Evolutionary conservation across 35 echinoderm and acorn worm genomes (phyloP).

Genomic region (Apostichopus parvimensis): DNA sequence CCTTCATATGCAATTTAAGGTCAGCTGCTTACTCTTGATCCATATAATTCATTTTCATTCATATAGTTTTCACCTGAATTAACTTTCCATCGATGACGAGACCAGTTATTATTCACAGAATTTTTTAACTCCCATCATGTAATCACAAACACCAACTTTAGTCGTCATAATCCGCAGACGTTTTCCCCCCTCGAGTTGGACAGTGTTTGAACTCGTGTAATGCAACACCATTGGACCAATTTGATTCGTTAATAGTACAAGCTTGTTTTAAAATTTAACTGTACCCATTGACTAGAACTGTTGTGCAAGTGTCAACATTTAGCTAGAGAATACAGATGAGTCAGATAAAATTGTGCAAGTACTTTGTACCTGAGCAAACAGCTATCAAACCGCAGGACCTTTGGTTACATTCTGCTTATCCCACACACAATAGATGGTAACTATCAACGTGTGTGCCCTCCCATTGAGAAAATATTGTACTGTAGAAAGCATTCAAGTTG

Average conservation of each 20-base stretch:
- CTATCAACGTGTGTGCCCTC: background rate
- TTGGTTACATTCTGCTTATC: background rate
- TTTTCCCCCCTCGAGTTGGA: background rate
- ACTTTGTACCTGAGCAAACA: background rate
- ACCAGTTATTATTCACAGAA: too few relatives aligned
- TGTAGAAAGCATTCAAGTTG: background rate
- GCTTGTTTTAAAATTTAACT: constrained; percentile 47
- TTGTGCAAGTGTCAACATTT: constrained; percentile 11
- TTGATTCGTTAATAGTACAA: background rate
- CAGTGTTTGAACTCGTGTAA: background rate
- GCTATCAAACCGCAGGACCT: background rate
- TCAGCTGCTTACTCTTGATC: too few relatives aligned
- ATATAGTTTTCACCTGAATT: too few relatives aligned
- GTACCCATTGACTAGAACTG: background rate
- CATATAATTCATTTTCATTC: too few relatives aligned
- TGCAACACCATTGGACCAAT: background rate
- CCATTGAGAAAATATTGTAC: background rate
- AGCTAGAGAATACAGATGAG: background rate
- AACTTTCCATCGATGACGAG: too few relatives aligned
- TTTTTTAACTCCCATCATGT: too few relatives aligned
- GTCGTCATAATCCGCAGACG: too few relatives aligned
- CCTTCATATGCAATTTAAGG: too few relatives aligned
- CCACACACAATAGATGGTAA: background rate
- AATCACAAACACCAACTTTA: too few relatives aligned
- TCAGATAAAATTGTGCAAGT: background rate